Base-by-base conservation (phyloP, 2,797 vertebrate genomes). In the Buceros bicornis region DNA sequence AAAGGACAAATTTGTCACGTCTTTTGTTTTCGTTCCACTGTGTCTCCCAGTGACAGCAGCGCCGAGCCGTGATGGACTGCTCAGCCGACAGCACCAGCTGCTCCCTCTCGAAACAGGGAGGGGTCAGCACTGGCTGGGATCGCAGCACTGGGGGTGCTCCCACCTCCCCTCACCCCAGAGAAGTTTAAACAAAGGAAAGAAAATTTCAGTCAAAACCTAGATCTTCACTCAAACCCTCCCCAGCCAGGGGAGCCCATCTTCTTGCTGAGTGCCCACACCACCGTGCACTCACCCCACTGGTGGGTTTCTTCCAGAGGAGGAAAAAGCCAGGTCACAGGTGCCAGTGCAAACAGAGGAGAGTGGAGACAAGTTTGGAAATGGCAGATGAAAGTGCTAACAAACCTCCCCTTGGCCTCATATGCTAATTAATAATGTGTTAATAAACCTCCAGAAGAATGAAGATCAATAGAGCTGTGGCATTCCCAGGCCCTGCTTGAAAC, bases 1-100 rank as follows among this genome's bases (percentile, higher is more conserved):
- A 98, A 98, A 97, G 97, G 96, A 98, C 97, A 98, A 97, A 98
- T 98, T 98, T 98, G 98, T 98, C 98, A 98, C 93, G 60, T 98
- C 98, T 98, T 98, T 98, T 98, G 98, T 98, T 98, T 98, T 98
- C 28, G 79, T 98, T 98, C 95, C 93, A 53, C 93, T 56, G 88
- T 13, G 92, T 97, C 95, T 97, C 80, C 35, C 26, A 19, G 95
- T 97, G 98, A 93, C 97, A 97, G 96, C 65, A 16, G 88, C 35
- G 92, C 96, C 79, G 94, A 86, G 95, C 94, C 8, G 61, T 91
- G 97, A 97, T 74, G 97, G 95, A 85, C 96, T 94, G 97, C 96
- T 98, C 97, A 92, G 96, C 88, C 71, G 22, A 84, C 93, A 92
- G 95, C 74, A 13, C 87, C 98, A 98, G 97, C 48, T 97, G 98